Percentiles rank a stretch among this genome's conserved stretches.
Evolutionary conservation across 2,797 vertebrate species (phyloP).

Genomic region (Bovichtus variegatus): DNA sequence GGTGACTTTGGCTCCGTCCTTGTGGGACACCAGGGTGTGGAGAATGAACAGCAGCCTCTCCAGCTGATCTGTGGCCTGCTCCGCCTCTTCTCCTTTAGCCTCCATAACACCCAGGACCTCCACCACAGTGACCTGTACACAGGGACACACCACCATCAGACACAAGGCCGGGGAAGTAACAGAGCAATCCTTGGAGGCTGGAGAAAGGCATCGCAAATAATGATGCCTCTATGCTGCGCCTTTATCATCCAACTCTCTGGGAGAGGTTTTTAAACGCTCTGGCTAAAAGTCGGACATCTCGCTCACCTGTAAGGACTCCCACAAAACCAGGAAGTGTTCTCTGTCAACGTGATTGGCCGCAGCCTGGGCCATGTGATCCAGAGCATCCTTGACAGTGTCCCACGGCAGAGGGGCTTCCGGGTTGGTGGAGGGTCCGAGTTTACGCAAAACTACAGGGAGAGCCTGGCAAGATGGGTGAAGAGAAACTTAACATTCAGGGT

Average conservation of each 20-base stretch:
- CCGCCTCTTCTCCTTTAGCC: slow-evolving; percentile 54
- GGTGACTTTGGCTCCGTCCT: slow-evolving; percentile 90
- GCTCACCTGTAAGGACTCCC: slow-evolving; percentile 89
- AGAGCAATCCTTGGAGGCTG: not conserved
- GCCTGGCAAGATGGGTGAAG: slow-evolving; percentile 78
- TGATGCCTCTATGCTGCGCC: not conserved
- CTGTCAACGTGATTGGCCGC: slow-evolving; percentile 85
- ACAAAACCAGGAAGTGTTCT: slow-evolving; percentile 91
- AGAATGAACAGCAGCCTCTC: slow-evolving; percentile 90
- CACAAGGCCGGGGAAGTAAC: not conserved
- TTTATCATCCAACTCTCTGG: not conserved
- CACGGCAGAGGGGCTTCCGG: slow-evolving; percentile 85
- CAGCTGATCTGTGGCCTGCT: slow-evolving; percentile 86
- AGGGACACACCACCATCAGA: not conserved
- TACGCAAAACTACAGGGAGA: slow-evolving; percentile 87
- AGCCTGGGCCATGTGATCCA: slow-evolving; percentile 90
- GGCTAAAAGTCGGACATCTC: not conserved
- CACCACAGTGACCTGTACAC: slow-evolving; percentile 80
- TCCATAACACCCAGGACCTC: slow-evolving; percentile 82
- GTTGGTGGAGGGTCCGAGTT: slow-evolving; percentile 90
- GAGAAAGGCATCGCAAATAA: not conserved
- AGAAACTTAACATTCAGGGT: not conserved
- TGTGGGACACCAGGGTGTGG: slow-evolving; percentile 88
- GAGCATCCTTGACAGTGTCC: slow-evolving; percentile 87
- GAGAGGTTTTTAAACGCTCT: not conserved